Evolutionary conservation across 2,888 invertebrate genomes (phyloP).

Genomic region (Cataglyphis rosenhaueri): DNA sequence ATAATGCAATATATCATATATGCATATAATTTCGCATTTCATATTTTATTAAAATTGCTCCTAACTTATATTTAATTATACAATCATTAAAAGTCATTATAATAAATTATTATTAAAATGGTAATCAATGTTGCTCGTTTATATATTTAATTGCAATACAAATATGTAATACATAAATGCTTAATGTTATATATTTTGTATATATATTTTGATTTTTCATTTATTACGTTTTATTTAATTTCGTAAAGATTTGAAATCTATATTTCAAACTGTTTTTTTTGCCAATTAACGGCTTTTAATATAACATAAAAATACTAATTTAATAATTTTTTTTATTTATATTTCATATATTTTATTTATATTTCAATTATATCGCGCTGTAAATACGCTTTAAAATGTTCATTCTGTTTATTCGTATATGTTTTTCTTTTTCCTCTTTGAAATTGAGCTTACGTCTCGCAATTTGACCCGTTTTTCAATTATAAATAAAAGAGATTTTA

Average conservation of each 20-base stretch:
- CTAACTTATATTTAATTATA: conserved; percentile 2
- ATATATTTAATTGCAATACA: not conserved
- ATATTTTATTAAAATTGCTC: not conserved
- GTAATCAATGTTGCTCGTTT: not conserved
- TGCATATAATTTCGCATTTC: not conserved
- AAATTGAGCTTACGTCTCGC: not conserved
- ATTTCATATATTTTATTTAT: no score
- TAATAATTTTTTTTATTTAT: not conserved
- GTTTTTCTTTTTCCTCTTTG: conserved; percentile 14
- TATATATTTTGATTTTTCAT: not conserved
- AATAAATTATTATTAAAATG: not conserved
- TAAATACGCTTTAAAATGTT: conserved; percentile 5
- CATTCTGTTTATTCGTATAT: conserved; percentile 3
- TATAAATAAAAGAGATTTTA: conserved; percentile 18
- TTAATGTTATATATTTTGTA: not conserved
- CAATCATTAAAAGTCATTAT: not conserved
- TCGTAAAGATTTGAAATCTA: not conserved
- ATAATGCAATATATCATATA: conserved; percentile 5
- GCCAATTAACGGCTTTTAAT: not conserved
- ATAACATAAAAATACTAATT: conserved; percentile 1
- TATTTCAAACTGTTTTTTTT: conserved; percentile 15
- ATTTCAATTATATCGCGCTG: not conserved
- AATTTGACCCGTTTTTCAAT: conserved; percentile 20
- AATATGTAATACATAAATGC: not conserved
- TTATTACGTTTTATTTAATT: not conserved